A percentile compares a stretch with the other conserved stretches of the same genome.
Conservation (phyloP, 2,113 vertebrate genomes). For the Muscicapa adusta region DNA sequence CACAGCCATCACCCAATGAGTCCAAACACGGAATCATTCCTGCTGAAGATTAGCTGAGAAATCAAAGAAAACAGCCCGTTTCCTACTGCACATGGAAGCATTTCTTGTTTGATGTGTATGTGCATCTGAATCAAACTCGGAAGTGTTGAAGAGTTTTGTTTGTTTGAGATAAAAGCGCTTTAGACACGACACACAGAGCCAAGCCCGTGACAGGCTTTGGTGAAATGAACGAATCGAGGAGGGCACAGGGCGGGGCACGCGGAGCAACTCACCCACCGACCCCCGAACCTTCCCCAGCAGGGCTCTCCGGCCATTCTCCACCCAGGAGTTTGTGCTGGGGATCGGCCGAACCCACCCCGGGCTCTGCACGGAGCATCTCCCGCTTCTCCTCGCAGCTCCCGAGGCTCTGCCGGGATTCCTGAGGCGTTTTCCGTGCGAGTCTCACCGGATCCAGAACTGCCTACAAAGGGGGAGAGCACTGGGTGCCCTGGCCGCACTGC, state of each 20-base stretch:
- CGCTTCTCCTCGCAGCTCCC: background rate
- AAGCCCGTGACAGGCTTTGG: background rate
- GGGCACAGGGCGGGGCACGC: background rate
- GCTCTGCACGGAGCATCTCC: rapidly evolving
- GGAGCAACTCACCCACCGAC: background rate
- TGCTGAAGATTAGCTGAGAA: background rate
- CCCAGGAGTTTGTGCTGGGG: background rate
- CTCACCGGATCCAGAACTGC: rapidly evolving
- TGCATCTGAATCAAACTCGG: background rate
- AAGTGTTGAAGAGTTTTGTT: background rate
- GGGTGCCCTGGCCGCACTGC: background rate
- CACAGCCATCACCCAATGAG: background rate
- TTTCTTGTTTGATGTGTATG: background rate
- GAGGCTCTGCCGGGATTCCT: background rate
- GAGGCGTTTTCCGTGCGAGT: background rate
- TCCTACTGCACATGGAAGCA: background rate
- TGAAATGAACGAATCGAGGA: background rate
- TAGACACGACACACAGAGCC: background rate
- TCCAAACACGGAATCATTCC: background rate
- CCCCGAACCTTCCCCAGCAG: background rate
- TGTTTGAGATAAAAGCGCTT: background rate
- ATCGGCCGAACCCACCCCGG: background rate
- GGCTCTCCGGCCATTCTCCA: background rate
- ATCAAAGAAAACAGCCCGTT: constrained; percentile 11
- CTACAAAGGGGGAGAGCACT: rapidly evolving